Percentiles rank a stretch among this genome's conserved stretches.
phyloP scores from a whole-genome alignment of 1,140 invertebrate genomes.

The Nymphalis io region DNA sequence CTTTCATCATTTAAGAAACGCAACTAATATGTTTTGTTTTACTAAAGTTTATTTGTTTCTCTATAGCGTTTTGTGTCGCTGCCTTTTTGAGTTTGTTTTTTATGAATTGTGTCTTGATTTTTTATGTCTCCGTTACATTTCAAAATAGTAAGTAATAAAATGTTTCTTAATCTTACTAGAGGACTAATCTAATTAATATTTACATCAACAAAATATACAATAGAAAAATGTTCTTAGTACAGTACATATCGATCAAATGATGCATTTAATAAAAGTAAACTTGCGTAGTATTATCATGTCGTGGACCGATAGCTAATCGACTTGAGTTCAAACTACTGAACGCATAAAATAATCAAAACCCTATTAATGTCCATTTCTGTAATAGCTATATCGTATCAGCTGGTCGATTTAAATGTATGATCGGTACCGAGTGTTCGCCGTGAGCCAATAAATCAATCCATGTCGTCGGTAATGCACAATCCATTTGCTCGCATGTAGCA shows the following conservation, averaged over 20 bases:
- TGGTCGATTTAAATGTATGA: constrained; percentile 59
- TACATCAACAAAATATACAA: too few species aligned
- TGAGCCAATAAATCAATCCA: constrained; percentile 75
- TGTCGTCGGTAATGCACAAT: constrained; percentile 77
- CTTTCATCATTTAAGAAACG: too few species aligned
- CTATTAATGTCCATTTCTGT: constrained; percentile 55
- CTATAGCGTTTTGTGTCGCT: too few species aligned
- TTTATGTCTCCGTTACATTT: too few species aligned
- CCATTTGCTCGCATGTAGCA: constrained; percentile 76
- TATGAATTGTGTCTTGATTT: too few species aligned
- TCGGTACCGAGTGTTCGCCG: constrained; percentile 49
- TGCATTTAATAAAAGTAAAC: constrained; percentile 41
- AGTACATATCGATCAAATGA: neutral
- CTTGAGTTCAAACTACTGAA: constrained; percentile 53
- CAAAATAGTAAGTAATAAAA: too few species aligned
- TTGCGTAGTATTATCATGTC: constrained; percentile 41
- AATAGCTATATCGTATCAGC: constrained; percentile 66
- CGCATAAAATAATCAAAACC: constrained; percentile 60
- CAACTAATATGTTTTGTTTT: too few species aligned
- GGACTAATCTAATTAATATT: too few species aligned
- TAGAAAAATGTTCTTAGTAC: too few species aligned
- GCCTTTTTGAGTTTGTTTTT: too few species aligned
- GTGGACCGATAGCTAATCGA: constrained; percentile 54
- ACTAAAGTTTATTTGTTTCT: too few species aligned
- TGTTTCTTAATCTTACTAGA: too few species aligned